Conservation (phyloP, 2,888 invertebrate genomes). For the Spilarctia lutea region DNA sequence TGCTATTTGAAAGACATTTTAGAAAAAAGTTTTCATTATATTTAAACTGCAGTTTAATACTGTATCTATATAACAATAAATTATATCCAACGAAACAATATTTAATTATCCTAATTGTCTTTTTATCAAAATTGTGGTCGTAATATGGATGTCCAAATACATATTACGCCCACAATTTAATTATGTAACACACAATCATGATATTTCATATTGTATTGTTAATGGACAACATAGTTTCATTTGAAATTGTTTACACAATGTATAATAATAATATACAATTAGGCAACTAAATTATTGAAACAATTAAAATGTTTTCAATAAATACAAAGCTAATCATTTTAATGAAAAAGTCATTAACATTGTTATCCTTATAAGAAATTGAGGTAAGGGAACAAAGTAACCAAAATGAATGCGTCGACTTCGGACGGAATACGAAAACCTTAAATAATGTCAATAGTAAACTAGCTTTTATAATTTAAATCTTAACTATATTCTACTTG, state of each 20-base stretch:
- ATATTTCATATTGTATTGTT: not conserved
- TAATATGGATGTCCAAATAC: not conserved
- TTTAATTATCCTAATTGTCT: not conserved
- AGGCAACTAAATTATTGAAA: not conserved
- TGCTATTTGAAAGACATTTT: too few species aligned
- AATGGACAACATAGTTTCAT: not conserved
- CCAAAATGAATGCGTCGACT: constrained; percentile 20
- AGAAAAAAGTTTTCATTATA: not conserved
- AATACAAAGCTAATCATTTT: not conserved
- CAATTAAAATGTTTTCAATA: not conserved
- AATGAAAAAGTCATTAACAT: not conserved
- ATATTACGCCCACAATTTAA: not conserved
- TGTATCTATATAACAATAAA: not conserved
- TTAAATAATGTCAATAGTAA: constrained; percentile 28
- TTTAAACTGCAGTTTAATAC: not conserved
- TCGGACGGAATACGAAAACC: constrained; percentile 49
- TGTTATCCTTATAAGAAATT: not conserved
- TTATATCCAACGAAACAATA: not conserved
- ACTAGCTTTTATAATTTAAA: constrained; percentile 12
- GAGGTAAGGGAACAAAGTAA: not conserved
- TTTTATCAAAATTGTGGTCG: not conserved
- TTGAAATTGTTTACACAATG: not conserved
- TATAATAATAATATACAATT: too few species aligned
- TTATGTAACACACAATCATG: too few species aligned
- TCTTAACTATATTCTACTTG: constrained; percentile 23